phyloP scores from a whole-genome alignment of 2,113 vertebrate species.

The Galbula dea region DNA sequence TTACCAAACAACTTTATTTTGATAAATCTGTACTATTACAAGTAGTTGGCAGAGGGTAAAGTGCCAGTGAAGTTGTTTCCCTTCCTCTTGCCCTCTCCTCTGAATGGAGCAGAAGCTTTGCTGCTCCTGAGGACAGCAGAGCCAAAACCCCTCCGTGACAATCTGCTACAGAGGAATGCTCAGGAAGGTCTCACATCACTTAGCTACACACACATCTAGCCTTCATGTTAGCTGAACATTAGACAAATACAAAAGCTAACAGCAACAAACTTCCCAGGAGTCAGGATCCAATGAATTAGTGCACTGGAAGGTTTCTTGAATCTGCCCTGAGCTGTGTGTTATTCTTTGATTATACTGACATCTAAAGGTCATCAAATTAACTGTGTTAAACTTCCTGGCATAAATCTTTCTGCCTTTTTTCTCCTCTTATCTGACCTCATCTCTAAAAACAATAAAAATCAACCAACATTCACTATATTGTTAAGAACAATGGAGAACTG shows the following conservation, averaged over 20 bases:
- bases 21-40: neutral
- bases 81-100: neutral
- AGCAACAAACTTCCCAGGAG: neutral
- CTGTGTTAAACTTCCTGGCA: neutral
- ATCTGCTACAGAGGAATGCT: neutral
- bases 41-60: neutral
- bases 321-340: neutral
- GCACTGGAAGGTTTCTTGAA: neutral
- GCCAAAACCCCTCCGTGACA: neutral
- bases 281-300: neutral
- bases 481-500: neutral
- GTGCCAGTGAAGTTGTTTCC: neutral
- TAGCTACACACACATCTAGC: rapidly evolving
- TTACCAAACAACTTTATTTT: neutral
- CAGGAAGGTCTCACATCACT: neutral
- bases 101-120: neutral
- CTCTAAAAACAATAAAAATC: neutral
- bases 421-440: neutral
- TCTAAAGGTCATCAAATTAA: slow-evolving; percentile 58
- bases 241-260: neutral
- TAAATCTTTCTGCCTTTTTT: neutral
- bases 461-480: neutral
- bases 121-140: neutral
- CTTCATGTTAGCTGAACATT: neutral
- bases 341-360: slow-evolving; percentile 64